These are phyloP conservation scores for Cryptomyrus ogoouensis DNA, from an alignment of 2,113 vertebrate species.

Conservation along the genomic window DNA sequence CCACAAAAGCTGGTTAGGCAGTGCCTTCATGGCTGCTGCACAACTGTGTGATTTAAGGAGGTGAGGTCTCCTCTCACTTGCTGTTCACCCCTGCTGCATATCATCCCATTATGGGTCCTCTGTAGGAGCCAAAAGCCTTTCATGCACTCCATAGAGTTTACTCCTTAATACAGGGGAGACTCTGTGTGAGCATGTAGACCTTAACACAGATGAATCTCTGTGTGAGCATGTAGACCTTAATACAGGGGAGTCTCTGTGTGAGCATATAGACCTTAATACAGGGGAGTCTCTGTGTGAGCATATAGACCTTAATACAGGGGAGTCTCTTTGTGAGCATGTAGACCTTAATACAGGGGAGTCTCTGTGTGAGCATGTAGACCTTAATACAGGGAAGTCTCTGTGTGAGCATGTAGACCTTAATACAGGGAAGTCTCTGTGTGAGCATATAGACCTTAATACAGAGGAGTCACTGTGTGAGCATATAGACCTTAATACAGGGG, in stretches of 20 bases:
- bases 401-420: background rate
- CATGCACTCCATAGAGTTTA: background rate
- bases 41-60: background rate
- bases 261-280: background rate
- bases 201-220: background rate
- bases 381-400: background rate
- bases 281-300: background rate
- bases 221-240: background rate
- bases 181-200: background rate
- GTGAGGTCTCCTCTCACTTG: background rate
- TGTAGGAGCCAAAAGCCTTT: background rate
- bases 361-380: background rate
- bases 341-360: background rate
- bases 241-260: background rate
- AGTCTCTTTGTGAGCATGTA: background rate
- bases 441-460: background rate
- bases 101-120: background rate
- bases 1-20: constrained; percentile 6
- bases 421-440: background rate
- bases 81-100: background rate
- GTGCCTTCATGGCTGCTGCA: background rate
- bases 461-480: background rate
- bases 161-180: background rate
- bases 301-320: background rate
- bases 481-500: background rate